Conservation (phyloP, 2,113 vertebrate genomes). For the Solenodon paradoxus region DNA sequence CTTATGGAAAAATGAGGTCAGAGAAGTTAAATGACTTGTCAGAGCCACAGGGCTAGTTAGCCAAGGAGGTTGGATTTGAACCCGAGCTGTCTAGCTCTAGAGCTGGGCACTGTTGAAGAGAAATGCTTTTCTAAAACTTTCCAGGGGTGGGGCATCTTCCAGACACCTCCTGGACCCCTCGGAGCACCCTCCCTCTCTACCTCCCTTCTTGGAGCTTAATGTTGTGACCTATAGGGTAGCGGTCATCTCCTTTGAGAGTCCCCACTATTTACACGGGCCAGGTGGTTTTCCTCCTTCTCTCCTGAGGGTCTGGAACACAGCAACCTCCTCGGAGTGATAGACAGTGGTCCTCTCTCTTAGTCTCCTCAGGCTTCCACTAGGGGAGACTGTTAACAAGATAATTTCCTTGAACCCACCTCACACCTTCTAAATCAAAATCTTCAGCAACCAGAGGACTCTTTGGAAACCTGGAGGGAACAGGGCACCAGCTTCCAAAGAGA, state of each 20-base stretch:
- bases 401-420: neutral
- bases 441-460: neutral
- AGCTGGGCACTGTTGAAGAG: neutral
- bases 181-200: neutral
- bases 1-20: neutral
- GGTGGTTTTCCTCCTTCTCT: neutral
- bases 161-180: neutral
- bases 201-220: neutral
- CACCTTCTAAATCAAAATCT: neutral
- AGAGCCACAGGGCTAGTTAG: neutral
- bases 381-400: neutral
- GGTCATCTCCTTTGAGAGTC: neutral
- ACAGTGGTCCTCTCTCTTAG: no score
- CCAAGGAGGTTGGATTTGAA: neutral
- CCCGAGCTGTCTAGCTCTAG: neutral
- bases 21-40: neutral
- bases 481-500: neutral
- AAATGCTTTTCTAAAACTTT: neutral
- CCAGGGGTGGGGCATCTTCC: fast-evolving
- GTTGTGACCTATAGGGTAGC: neutral
- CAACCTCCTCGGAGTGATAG: neutral
- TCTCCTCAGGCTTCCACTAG: neutral
- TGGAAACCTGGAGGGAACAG: neutral
- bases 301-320: neutral
- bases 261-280: neutral